Conservation (phyloP, 2,113 vertebrate species). For the Tupaia tana region DNA sequence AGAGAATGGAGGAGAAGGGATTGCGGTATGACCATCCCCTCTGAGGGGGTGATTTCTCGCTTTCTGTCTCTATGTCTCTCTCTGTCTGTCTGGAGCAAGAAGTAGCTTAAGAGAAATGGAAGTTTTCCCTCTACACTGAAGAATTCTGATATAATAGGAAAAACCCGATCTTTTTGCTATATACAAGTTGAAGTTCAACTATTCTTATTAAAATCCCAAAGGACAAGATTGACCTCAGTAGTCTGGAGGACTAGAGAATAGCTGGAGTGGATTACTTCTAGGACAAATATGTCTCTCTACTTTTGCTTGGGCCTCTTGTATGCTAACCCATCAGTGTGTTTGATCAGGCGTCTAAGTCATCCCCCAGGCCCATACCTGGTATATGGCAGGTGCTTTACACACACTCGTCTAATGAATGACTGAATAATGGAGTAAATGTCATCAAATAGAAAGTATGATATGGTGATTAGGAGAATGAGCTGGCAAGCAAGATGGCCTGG, state of each 20-base stretch:
- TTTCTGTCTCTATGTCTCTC: too few species aligned
- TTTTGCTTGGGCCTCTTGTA: neutral
- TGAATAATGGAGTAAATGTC: neutral
- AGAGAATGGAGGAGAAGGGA: too few species aligned
- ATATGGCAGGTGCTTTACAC: neutral
- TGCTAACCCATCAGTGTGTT: neutral
- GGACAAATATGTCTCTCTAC: neutral
- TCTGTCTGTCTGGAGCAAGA: too few species aligned
- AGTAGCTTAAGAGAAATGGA: neutral
- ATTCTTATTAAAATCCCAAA: neutral
- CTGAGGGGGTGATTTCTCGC: too few species aligned
- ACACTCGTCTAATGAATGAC: neutral
- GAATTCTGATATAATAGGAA: neutral
- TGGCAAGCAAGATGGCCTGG: neutral
- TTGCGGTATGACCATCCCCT: too few species aligned
- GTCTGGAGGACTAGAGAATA: neutral
- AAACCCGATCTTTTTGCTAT: neutral
- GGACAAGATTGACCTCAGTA: neutral
- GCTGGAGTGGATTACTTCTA: neutral
- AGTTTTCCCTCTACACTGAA: neutral
- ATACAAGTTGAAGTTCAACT: neutral
- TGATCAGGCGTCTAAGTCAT: neutral
- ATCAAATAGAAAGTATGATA: too few species aligned
- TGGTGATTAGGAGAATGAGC: neutral
- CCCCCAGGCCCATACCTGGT: too few species aligned